Evolutionary conservation across 2,113 vertebrate species (phyloP).

Genomic region (Phrynosoma platyrhinos): DNA sequence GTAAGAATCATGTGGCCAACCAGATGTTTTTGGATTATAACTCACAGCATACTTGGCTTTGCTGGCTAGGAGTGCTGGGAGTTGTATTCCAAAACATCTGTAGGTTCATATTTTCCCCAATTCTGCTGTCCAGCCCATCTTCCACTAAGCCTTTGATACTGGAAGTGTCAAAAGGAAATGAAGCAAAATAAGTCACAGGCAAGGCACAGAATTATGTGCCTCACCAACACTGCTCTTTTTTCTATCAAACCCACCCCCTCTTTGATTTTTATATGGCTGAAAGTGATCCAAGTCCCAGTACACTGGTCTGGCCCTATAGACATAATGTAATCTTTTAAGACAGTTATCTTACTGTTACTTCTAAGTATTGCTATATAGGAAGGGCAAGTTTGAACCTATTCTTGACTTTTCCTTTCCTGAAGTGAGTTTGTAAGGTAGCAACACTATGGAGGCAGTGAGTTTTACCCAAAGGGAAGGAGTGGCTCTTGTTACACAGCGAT

Average conservation of each 20-base stretch:
- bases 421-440: slow-evolving; percentile 43
- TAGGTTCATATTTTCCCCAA: too few species aligned
- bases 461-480: slow-evolving; percentile 75
- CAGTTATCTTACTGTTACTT: slow-evolving; percentile 14
- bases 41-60: too few species aligned
- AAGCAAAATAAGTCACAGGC: background rate
- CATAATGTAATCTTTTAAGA: background rate
- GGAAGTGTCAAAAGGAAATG: too few species aligned
- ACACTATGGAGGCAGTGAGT: slow-evolving; percentile 49
- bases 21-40: too few species aligned
- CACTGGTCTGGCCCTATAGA: background rate
- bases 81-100: too few species aligned
- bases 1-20: too few species aligned
- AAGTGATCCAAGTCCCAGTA: background rate
- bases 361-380: slow-evolving; percentile 23
- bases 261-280: background rate
- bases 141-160: too few species aligned
- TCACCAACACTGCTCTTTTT: background rate
- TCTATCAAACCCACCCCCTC: background rate
- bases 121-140: too few species aligned
- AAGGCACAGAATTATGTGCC: background rate
- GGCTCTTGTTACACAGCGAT: slow-evolving; percentile 75
- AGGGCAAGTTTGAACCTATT: slow-evolving; percentile 51
- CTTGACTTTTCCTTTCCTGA: slow-evolving; percentile 55
- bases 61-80: too few species aligned